phyloP scores from a whole-genome alignment of 1,140 invertebrate genomes.

The Lycorma delicatula region DNA sequence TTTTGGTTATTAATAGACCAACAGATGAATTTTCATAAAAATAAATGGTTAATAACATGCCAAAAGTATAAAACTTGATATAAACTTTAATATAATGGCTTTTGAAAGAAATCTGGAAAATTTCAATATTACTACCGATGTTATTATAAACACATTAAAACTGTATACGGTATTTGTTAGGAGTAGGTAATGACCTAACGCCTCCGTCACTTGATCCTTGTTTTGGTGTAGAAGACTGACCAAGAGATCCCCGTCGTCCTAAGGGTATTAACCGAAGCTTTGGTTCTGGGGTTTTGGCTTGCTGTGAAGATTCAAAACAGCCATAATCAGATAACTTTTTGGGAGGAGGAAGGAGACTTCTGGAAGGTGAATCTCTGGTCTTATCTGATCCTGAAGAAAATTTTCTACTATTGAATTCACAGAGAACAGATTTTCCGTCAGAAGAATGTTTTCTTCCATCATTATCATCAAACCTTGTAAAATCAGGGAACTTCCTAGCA shows the following conservation, averaged over 20 bases:
- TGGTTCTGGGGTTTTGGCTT: slow-evolving; percentile 15
- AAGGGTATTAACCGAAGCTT: too few species aligned
- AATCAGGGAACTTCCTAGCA: slow-evolving; percentile 17
- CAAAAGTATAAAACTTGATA: too few species aligned
- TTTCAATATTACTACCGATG: too few species aligned
- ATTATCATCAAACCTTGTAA: slow-evolving; percentile 10
- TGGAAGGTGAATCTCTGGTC: slow-evolving; percentile 20
- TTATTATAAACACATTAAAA: too few species aligned
- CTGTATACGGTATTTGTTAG: slow-evolving; percentile 34
- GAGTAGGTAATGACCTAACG: slow-evolving; percentile 28
- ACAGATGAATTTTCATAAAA: too few species aligned
- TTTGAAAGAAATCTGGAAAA: too few species aligned
- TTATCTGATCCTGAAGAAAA: slow-evolving; percentile 19
- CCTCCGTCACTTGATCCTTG: slow-evolving; percentile 14
- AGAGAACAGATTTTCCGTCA: slow-evolving; percentile 14
- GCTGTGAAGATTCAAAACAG: slow-evolving; percentile 18
- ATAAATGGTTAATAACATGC: too few species aligned
- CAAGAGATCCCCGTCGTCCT: slow-evolving; percentile 27
- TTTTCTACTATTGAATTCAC: slow-evolving; percentile 15
- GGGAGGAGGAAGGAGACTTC: slow-evolving; percentile 29
- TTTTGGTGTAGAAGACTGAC: slow-evolving; percentile 19
- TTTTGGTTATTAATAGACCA: too few species aligned
- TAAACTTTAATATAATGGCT: too few species aligned
- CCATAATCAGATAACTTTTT: slow-evolving; percentile 29
- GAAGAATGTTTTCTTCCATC: slow-evolving; percentile 4